Evolutionary conservation across 2,113 vertebrate genomes (phyloP), one percentile per base, ranked within the genome.

Genomic region (Sylvia atricapilla): DNA sequence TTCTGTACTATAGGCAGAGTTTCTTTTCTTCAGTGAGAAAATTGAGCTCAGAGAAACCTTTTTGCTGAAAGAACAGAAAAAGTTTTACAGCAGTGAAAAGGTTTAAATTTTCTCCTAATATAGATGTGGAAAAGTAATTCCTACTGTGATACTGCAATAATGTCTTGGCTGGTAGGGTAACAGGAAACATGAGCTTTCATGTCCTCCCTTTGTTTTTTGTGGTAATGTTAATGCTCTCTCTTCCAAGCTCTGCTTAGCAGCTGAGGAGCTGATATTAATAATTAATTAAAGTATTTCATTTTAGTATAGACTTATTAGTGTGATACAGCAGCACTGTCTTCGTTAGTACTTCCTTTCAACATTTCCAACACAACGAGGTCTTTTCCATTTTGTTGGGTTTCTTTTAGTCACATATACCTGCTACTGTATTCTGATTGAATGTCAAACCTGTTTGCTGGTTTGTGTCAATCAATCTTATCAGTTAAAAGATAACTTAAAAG

Each of bases 1-100:
- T 46, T 58, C 18, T 47, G 10, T 25, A 4, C 3, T 47, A 8
- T 24, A 18, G 23, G 17, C 35, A 70, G 13, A 15, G 4, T 11
- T 55, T 14, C 17, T 66, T 90, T 83, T 53, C 37, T 68, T 13
- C 19, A 47, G 24, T 33, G 31, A 79, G 24, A 85, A 90, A 72
- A 72, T 12, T 0, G 0, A 89, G 2, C 11, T 84, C 15, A 47
- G 15, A 63, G 64, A 47, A 76, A 52, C 2, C 4, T 50, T 81
- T 70, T 13, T 55, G 11, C 49, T 74, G 30, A 69, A 81, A 10
- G 20, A 86, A 52, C 5, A 50, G 8, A 27, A 43, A n/a, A n/a
- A 8, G 0, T 0, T 84, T 67, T 87, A 67, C 33, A 59, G 2
- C 10, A 68, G 27, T 63, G 14, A 28, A 20, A 78, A 47, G 4